These are phyloP conservation scores for Ypsolopha sequella DNA, from an alignment of 2,888 invertebrate genomes.

Conservation along the genomic window DNA sequence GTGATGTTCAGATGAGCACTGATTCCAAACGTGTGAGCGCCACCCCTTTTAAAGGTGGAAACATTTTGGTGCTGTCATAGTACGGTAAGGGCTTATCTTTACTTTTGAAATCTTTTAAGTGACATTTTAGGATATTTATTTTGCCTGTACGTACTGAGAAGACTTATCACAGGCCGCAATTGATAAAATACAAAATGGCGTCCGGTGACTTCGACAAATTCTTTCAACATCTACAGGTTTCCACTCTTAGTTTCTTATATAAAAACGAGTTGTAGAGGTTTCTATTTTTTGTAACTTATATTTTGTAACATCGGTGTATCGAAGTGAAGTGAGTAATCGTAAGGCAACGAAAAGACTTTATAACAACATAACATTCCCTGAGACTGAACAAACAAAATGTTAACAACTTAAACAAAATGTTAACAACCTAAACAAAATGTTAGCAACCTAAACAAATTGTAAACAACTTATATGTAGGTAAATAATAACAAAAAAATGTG, in stretches of 20 bases:
- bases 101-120: no score
- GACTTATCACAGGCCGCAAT: no score
- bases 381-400: constrained; percentile 56
- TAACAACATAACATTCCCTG: constrained; percentile 62
- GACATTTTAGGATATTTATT: no score
- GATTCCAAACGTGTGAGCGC: no score
- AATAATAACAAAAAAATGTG: background rate
- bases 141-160: no score
- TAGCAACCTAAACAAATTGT: constrained; percentile 24
- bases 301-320: background rate
- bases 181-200: no score
- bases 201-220: no score
- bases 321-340: constrained; percentile 21
- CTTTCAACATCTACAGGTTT: no score
- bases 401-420: constrained; percentile 24
- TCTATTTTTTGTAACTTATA: background rate
- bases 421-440: constrained; percentile 24
- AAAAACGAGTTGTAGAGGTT: background rate
- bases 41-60: no score
- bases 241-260: background rate
- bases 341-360: constrained; percentile 69
- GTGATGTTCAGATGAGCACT: no score
- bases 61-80: no score
- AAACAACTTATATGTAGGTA: constrained; percentile 11
- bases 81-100: no score